Conservation (phyloP, 1,140 invertebrate species). For the Lamellibrachia luymesi region DNA sequence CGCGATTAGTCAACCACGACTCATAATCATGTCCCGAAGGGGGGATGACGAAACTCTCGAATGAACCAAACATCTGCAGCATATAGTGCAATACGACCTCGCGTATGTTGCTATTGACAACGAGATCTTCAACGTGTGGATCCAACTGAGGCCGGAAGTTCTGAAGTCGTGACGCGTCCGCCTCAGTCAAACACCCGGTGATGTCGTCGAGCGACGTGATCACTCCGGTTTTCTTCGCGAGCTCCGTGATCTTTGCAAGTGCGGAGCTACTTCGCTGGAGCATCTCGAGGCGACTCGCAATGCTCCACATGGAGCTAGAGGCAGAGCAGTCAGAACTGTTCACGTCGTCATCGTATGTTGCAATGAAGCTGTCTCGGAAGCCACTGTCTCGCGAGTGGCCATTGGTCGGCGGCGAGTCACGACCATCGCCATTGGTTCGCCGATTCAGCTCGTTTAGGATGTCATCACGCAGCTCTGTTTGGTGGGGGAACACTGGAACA, state of each 20-base stretch:
- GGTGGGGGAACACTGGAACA: conserved; percentile 87
- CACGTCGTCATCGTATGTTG: conserved; percentile 10
- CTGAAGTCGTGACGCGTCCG: conserved; percentile 11
- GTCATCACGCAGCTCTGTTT: conserved; percentile 81
- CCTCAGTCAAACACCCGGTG: conserved; percentile 33
- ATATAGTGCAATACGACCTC: conserved; percentile 96
- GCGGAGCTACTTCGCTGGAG: conserved; percentile 64
- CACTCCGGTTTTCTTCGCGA: conserved; percentile 71
- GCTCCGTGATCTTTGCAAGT: conserved; percentile 74
- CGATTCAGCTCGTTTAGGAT: conserved; percentile 55
- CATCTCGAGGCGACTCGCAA: conserved; percentile 47
- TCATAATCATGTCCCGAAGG: conserved; percentile 77
- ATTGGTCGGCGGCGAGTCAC: neutral
- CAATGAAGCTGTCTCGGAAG: conserved; percentile 28
- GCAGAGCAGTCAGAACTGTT: conserved; percentile 21
- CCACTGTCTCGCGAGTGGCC: conserved; percentile 23
- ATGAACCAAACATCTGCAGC: conserved; percentile 90
- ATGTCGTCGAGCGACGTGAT: conserved; percentile 53
- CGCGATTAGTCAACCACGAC: conserved; percentile 80
- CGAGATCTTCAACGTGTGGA: conserved; percentile 58
- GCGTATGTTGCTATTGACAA: conserved; percentile 87
- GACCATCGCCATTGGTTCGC: neutral
- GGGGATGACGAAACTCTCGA: conserved; percentile 95
- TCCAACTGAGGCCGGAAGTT: conserved; percentile 11
- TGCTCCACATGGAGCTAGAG: conserved; percentile 25